Base-by-base conservation (phyloP, 2,888 invertebrate species). In the Coleophora deauratella region DNA sequence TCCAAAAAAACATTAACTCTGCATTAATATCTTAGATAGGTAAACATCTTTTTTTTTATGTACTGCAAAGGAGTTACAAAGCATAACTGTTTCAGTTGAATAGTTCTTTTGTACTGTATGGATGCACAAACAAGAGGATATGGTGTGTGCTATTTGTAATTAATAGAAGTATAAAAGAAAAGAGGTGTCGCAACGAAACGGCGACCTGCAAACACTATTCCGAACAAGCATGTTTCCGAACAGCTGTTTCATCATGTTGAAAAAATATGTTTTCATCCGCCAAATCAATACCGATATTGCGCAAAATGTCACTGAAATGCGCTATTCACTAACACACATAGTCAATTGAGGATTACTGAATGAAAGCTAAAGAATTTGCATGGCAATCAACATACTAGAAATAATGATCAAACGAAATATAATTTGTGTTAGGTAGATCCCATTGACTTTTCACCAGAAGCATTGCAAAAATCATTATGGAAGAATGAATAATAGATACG, bases 281-380 rank as follows among this genome's bases (percentile, higher is more conserved):
- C 66, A 76, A 81, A 85, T 85, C 84, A 79, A 84, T 84, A 84
- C 74, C 64, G 68, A 70, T 71, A 80, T 70, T 85, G 84, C 84
- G 84, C 82, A 84, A 82, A 84, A 79, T 81, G 77, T 73, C 73
- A 74, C 67, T 60, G 66, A 79, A 79, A 73, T 79, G 80, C 72
- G 78, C 72, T 76, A 71, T 57, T 54, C 57, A 52, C 64, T 60
- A 67, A 49, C 52, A 21, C 6, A 21, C 21, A 57, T 62, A 53
- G 53, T 58, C 54, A 58, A 66, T 66, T 54, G 51, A 59, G 54
- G 56, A 62, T 59, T 58, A 54, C 53, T 21, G 6, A 59, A 59
- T 54, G 50, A 58, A 59, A 63, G n/a, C 37, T 46, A 53, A 56
- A 63, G 61, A 67, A 73, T 76, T 67, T 70, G 62, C 66, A 76